Evolutionary conservation across 1,140 invertebrate genomes (phyloP), one percentile per base, ranked within the genome.

Genomic region (Bombyx mandarina): DNA sequence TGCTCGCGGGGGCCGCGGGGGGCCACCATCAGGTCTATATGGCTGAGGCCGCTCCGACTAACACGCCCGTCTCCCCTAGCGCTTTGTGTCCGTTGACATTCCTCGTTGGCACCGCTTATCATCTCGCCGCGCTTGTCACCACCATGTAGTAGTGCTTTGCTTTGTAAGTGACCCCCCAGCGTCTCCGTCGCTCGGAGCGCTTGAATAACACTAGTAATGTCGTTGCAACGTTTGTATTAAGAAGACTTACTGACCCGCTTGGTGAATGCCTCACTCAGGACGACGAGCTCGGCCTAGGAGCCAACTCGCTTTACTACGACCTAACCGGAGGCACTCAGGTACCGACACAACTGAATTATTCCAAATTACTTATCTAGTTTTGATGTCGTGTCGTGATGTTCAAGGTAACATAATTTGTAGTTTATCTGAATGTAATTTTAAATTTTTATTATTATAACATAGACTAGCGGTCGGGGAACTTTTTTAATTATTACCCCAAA

Each of bases 291-390:
- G 84, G 76, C 65, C 72, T 84, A 75, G 84, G 78, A 67, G 73
- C 82, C 76, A 78, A 83, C 80, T 83, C 82, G 74, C 81, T 82
- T 78, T 87, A 85, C 84, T 85, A 86, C 84, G 81, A 86, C 79
- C 73, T 87, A 79, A 80, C 82, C 71, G 82, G 84, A 87, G 82
- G 81, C 80, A 82, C 83, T 86, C 84, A 87, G 84, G 84, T 87
- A 87, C 80, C 80, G 56, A 52, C 52, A 50, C 9, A 35, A 49
- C 44, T 12, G 6, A 26, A 9, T 51, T 8, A 35, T 51, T 51
- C 50, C 3, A 51, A 51, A 51, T 51, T 51, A 42, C 5, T 50
- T 50, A 50, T 18, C 12, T 50, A 18, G 12, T 12, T 56, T 67
- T 43, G 58, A 61, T 68, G 65, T 73, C 62, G 64, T n/a, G n/a